These are phyloP conservation scores for Macrobrachium nipponense DNA, from an alignment of 1,140 invertebrate species.

Conservation along the genomic window DNA sequence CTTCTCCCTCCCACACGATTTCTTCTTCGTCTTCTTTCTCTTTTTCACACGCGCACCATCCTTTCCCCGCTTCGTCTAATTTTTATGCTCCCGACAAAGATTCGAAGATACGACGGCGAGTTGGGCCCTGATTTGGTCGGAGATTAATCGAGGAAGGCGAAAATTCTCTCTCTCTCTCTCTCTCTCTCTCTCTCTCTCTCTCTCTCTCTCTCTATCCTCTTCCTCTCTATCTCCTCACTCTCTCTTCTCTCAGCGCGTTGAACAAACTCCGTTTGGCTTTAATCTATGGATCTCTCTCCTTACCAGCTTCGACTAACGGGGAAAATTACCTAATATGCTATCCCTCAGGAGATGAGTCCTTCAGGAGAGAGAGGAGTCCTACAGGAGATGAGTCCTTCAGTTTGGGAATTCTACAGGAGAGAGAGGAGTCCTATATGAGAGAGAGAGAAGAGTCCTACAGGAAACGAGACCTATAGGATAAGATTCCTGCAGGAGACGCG, in stretches of 20 bases:
- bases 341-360: too few species aligned
- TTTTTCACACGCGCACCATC: not conserved
- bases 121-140: not conserved
- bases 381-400: too few species aligned
- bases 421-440: too few species aligned
- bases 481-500: too few species aligned
- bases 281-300: not conserved
- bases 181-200: slow-evolving; percentile 2
- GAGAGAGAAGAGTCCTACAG: too few species aligned
- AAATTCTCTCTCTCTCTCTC: not conserved
- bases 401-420: too few species aligned
- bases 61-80: not conserved
- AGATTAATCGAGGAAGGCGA: not conserved
- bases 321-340: too few species aligned
- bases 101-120: not conserved
- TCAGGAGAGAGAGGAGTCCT: too few species aligned
- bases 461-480: too few species aligned
- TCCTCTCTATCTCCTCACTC: not conserved
- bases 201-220: slow-evolving; percentile 23
- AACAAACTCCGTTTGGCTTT: not conserved
- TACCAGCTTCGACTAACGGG: too few species aligned
- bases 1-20: not conserved
- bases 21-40: not conserved
- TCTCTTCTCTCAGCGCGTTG: not conserved
- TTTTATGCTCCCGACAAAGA: not conserved